phyloP scores from a whole-genome alignment of 2,888 invertebrate species.

The Agrotis clavis region DNA sequence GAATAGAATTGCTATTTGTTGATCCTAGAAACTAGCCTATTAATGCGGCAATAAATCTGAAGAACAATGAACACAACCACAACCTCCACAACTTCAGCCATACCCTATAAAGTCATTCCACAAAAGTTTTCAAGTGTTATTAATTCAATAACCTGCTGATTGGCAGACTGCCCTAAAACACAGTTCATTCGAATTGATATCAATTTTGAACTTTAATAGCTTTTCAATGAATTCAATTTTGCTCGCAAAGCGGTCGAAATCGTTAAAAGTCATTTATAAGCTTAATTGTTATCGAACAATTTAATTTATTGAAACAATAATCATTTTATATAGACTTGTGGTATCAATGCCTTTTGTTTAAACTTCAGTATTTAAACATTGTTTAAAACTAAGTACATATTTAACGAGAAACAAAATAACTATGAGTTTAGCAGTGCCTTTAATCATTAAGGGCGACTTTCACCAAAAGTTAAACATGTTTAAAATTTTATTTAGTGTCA shows the following conservation, averaged over 20 bases:
- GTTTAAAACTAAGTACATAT: neutral
- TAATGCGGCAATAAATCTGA: no score
- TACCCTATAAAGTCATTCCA: neutral
- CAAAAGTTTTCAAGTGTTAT: constrained; percentile 22
- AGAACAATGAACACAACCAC: neutral
- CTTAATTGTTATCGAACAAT: constrained; percentile 7
- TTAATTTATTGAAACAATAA: constrained; percentile 20
- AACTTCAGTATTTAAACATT: neutral
- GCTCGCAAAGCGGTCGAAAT: constrained; percentile 22
- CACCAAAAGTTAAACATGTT: no score
- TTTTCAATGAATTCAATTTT: constrained; percentile 40
- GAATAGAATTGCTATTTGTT: no score
- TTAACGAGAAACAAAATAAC: no score
- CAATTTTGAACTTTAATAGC: constrained; percentile 47
- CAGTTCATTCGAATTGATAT: constrained; percentile 22
- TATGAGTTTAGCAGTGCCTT: neutral
- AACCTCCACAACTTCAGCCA: neutral
- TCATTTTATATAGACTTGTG: neutral
- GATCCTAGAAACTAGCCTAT: no score
- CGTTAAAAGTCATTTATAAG: constrained; percentile 29
- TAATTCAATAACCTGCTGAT: constrained; percentile 24
- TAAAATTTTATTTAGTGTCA: no score
- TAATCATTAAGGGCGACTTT: no score
- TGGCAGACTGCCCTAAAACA: constrained; percentile 36
- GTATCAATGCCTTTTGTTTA: neutral